phyloP scores from a whole-genome alignment of 2,888 invertebrate species.

The Cotesia congregata region DNA sequence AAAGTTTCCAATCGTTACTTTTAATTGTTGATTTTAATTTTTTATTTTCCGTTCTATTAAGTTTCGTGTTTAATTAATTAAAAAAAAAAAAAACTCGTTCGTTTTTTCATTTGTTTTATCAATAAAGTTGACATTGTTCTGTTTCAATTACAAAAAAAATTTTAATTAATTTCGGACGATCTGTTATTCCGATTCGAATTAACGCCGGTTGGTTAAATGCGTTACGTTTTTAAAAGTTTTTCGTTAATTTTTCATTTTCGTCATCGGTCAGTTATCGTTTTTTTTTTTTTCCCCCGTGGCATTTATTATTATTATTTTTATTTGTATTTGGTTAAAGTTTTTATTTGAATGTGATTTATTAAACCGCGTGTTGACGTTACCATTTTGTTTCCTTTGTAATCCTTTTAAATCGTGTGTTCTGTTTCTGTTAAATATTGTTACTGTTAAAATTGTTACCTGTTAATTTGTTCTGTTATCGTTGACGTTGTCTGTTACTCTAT shows the following conservation, averaged over 20 bases:
- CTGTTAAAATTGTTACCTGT: slow-evolving; percentile 3
- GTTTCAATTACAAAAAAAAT: slow-evolving; percentile 20
- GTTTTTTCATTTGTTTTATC: slow-evolving; percentile 37
- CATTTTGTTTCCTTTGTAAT: neutral
- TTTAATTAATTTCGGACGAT: slow-evolving; percentile 25
- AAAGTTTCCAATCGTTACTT: slow-evolving; percentile 42
- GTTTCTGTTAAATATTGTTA: slow-evolving; percentile 20
- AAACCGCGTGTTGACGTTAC: neutral
- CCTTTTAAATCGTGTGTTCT: slow-evolving; percentile 25
- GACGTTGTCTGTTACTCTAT: neutral
- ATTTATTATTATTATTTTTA: neutral
- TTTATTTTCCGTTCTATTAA: slow-evolving; percentile 35
- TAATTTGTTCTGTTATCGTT: slow-evolving; percentile 5
- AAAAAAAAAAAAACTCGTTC: slow-evolving; percentile 37
- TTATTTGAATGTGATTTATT: neutral
- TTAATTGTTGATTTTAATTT: slow-evolving; percentile 38
- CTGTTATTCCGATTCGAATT: slow-evolving; percentile 36
- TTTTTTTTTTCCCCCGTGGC: neutral
- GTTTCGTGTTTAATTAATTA: slow-evolving; percentile 35
- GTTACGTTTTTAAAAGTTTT: slow-evolving; percentile 6
- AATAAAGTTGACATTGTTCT: slow-evolving; percentile 24
- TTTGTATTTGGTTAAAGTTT: neutral
- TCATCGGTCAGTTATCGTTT: neutral
- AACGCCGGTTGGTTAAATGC: slow-evolving; percentile 36
- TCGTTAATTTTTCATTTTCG: slow-evolving; percentile 12